Evolutionary conservation across 2,888 invertebrate species (phyloP).

Genomic region (Thera britannica): DNA sequence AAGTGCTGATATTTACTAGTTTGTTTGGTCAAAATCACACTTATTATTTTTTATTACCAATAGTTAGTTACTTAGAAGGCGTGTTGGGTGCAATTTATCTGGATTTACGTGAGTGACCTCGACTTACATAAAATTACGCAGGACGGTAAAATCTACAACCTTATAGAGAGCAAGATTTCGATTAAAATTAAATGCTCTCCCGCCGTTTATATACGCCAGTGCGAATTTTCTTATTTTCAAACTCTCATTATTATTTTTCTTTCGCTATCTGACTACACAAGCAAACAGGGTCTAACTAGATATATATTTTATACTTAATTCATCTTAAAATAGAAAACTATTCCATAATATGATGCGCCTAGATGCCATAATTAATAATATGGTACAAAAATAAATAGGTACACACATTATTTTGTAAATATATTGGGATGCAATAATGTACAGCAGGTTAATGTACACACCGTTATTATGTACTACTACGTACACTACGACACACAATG

Average conservation of each 20-base stretch:
- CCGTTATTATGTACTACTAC: no score
- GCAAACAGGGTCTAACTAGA: not conserved
- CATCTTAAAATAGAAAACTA: no score
- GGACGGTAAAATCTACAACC: constrained; percentile 62
- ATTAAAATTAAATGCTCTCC: constrained; percentile 19
- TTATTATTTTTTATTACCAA: not conserved
- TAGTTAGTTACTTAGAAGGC: not conserved
- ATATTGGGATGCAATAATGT: no score
- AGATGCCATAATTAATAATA: not conserved
- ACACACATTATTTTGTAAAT: no score
- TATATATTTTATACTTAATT: not conserved
- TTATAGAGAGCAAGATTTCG: constrained; percentile 48
- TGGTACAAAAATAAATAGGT: no score
- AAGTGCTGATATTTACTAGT: constrained; percentile 14
- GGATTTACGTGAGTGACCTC: constrained; percentile 4
- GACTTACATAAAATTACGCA: constrained; percentile 40
- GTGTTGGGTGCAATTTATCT: not conserved
- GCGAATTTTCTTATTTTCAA: not conserved
- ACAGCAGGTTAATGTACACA: no score
- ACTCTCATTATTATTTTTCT: not conserved
- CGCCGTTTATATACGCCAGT: constrained; percentile 22
- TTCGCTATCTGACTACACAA: not conserved
- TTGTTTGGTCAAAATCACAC: constrained; percentile 2
- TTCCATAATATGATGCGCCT: not conserved
- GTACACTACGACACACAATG: no score